A percentile compares a stretch with the other conserved stretches of the same genome.
Conservation (phyloP, 2,113 vertebrate genomes). For the Macrotis lagotis region DNA sequence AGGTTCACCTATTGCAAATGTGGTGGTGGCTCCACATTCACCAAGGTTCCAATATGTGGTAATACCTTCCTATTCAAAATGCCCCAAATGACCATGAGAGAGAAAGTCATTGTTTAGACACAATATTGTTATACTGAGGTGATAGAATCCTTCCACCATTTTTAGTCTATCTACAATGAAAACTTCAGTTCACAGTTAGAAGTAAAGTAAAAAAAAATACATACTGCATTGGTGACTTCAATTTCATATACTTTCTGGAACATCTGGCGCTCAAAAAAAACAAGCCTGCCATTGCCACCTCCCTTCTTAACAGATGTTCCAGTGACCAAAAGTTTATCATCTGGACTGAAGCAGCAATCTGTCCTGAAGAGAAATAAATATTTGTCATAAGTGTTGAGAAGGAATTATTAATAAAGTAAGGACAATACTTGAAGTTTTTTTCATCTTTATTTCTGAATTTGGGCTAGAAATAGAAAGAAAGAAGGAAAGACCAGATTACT, state of each 20-base stretch:
- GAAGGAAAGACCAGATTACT: not conserved
- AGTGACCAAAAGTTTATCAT: conserved; percentile 94
- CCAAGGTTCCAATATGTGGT: not conserved
- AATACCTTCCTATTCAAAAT: not conserved
- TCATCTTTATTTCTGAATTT: conserved; percentile 11
- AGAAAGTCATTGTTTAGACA: not conserved
- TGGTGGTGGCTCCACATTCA: not conserved
- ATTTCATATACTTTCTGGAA: conserved; percentile 94
- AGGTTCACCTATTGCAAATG: not conserved
- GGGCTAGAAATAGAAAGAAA: not conserved
- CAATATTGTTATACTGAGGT: not conserved
- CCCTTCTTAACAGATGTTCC: conserved; percentile 95
- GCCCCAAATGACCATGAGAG: not conserved
- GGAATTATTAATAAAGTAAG: not conserved
- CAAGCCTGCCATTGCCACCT: conserved; percentile 91
- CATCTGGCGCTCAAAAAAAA: conserved; percentile 91
- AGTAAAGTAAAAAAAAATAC: conserved; percentile 73
- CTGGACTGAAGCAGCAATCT: conserved; percentile 98
- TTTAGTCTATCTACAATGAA: not conserved
- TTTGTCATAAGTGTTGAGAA: not conserved
- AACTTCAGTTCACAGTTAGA: conserved; percentile 45
- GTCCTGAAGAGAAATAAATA: conserved; percentile 85
- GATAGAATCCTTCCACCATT: too few relatives aligned
- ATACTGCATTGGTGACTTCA: conserved; percentile 93
- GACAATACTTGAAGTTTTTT: not conserved